Evolutionary conservation across 2,113 vertebrate genomes (phyloP).

Genomic region (Tichodroma muraria): DNA sequence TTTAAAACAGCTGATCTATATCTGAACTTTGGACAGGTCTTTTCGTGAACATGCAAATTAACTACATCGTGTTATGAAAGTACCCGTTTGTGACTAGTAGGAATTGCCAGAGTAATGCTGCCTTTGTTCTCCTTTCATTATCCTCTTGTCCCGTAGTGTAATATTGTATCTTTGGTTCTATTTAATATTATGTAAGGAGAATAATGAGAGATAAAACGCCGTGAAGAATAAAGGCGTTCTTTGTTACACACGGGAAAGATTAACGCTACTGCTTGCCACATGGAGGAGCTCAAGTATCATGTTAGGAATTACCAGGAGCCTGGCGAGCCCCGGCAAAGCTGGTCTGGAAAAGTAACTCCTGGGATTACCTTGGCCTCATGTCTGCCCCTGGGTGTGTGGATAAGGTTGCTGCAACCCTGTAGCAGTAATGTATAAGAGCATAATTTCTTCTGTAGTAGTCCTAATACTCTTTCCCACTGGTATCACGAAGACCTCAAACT

Average conservation of each 20-base stretch:
- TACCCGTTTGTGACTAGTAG: neutral
- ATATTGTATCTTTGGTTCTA: neutral
- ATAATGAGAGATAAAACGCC: neutral
- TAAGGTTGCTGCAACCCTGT: neutral
- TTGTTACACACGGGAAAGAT: neutral
- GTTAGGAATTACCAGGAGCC: neutral
- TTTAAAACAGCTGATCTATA: neutral
- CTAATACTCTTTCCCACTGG: neutral
- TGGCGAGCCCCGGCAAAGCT: neutral
- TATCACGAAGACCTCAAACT: neutral
- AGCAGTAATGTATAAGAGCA: neutral
- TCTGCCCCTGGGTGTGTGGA: neutral
- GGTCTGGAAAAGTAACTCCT: neutral
- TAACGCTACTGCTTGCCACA: constrained; percentile 28
- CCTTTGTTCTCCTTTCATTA: constrained; percentile 14
- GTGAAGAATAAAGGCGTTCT: neutral
- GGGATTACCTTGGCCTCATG: neutral
- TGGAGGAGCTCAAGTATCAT: constrained; percentile 70
- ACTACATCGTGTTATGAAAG: neutral
- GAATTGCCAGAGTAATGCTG: neutral
- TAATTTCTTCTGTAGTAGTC: neutral
- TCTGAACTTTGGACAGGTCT: neutral
- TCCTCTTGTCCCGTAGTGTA: neutral
- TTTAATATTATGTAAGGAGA: constrained; percentile 3
- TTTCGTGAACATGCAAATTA: constrained; percentile 12